Evolutionary conservation across 2,797 vertebrate species (phyloP).

Genomic region (Clarias laeviceps): DNA sequence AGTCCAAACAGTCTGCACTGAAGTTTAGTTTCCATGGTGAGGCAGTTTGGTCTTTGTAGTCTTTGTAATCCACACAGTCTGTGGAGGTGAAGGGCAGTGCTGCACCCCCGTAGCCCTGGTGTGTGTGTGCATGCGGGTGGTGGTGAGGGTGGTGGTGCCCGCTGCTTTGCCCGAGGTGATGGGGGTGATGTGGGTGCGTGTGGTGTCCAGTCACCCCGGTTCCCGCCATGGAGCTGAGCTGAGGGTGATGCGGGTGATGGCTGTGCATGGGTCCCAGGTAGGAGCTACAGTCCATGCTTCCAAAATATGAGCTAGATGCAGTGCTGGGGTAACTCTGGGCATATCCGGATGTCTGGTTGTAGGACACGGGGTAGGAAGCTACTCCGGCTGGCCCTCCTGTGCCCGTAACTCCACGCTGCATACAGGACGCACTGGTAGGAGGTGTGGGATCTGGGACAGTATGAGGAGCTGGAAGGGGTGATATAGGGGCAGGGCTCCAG

Average conservation of each 20-base stretch:
- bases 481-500: conserved; percentile 95
- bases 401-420: conserved; percentile 84
- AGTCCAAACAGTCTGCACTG: conserved; percentile 96
- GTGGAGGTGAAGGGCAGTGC: conserved; percentile 89
- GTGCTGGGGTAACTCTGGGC: conserved; percentile 85
- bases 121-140: conserved; percentile 81
- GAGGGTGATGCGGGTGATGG: conserved; percentile 85
- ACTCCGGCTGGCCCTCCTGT: conserved; percentile 54
- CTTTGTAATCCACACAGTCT: conserved; percentile 98
- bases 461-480: conserved; percentile 79
- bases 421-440: conserved; percentile 84
- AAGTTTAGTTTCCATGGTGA: conserved; percentile 96
- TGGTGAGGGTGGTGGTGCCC: conserved; percentile 83
- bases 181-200: conserved; percentile 84
- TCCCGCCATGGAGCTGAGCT: conserved; percentile 86
- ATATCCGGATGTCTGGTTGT: conserved; percentile 86
- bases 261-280: conserved; percentile 93
- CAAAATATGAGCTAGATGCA: conserved; percentile 87
- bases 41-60: conserved; percentile 75
- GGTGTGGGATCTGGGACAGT: conserved; percentile 79
- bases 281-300: conserved; percentile 91
- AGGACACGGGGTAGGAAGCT: conserved; percentile 87
- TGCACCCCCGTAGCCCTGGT: conserved; percentile 83
- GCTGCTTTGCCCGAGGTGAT: conserved; percentile 85
- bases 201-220: conserved; percentile 78